These are phyloP conservation scores for Argyresthia goedartella DNA, from an alignment of 2,888 invertebrate genomes.

Conservation along the genomic window DNA sequence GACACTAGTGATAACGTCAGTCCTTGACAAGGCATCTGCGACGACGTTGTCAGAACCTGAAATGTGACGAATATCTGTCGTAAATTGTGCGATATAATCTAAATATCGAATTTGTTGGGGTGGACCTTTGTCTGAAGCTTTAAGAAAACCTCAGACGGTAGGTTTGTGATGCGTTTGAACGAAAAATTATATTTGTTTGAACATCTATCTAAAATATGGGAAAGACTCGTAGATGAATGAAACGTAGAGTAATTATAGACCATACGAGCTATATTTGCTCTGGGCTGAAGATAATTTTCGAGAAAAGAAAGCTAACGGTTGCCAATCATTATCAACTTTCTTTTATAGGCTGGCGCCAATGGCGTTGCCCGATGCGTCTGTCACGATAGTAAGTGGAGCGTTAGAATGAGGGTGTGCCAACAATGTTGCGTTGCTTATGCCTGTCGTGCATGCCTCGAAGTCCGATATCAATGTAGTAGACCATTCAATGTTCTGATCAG, in stretches of 20 bases:
- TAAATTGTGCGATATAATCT: conserved; percentile 8
- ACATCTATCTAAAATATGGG: background rate
- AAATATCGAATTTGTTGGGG: conserved; percentile 22
- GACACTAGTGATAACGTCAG: background rate
- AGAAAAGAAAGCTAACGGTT: conserved; percentile 31
- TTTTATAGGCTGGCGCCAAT: too few relatives aligned
- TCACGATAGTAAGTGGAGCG: conserved; percentile 17
- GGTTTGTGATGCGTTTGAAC: background rate
- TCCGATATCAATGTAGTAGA: conserved; percentile 13
- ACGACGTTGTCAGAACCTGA: conserved; percentile 10
- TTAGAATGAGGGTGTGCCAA: conserved; percentile 18
- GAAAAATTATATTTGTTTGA: background rate
- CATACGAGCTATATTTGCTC: conserved; percentile 25
- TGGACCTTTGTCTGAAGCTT: conserved; percentile 24
- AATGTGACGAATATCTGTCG: conserved; percentile 10
- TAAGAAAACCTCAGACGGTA: background rate
- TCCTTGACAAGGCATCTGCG: conserved; percentile 10
- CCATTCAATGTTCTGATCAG: conserved; percentile 17
- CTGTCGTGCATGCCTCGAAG: conserved; percentile 19
- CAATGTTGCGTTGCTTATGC: conserved; percentile 16
- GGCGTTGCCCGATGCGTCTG: conserved; percentile 32
- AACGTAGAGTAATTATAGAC: conserved; percentile 29
- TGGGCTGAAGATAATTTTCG: conserved; percentile 21
- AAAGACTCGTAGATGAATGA: conserved; percentile 20
- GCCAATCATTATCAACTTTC: conserved; percentile 13